A percentile compares a stretch with the other conserved stretches of the same genome.
These are phyloP conservation scores for Liasis olivaceus DNA, from an alignment of 2,797 vertebrate species.

Conservation along the genomic window DNA sequence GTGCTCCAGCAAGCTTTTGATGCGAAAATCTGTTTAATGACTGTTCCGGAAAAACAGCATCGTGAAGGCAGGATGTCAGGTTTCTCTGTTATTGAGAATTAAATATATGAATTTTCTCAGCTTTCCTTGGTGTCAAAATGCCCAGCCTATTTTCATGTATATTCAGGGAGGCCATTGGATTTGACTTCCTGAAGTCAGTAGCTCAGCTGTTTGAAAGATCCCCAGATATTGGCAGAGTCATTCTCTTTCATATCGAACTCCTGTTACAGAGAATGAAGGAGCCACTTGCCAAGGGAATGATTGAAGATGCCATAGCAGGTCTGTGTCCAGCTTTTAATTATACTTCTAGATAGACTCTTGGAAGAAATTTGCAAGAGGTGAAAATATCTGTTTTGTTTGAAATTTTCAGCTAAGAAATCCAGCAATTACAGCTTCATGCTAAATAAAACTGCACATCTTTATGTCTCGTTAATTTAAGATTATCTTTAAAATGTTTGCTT, in stretches of 20 bases:
- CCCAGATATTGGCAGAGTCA: slow-evolving; percentile 81
- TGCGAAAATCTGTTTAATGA: not conserved
- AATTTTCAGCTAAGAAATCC: not conserved
- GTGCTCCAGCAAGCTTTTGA: not conserved
- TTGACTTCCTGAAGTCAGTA: slow-evolving; percentile 84
- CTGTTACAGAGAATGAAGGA: slow-evolving; percentile 86
- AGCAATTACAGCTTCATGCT: not conserved
- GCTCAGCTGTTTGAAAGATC: slow-evolving; percentile 85
- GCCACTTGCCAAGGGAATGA: slow-evolving; percentile 85
- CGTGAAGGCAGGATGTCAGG: not conserved
- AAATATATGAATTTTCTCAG: slow-evolving; percentile 12
- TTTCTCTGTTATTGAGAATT: slow-evolving; percentile 13
- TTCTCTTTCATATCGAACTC: slow-evolving; percentile 84
- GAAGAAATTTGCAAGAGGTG: not conserved
- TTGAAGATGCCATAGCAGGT: slow-evolving; percentile 88
- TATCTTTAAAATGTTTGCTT: not conserved
- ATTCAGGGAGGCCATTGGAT: slow-evolving; percentile 83
- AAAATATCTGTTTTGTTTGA: not conserved
- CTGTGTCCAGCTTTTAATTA: slow-evolving; percentile 52
- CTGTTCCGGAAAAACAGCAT: not conserved
- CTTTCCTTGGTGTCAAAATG: slow-evolving; percentile 39
- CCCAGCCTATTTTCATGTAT: slow-evolving; percentile 57
- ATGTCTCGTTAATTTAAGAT: not conserved
- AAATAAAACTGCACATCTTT: not conserved
- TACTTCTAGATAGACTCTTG: slow-evolving; percentile 34